Evolutionary conservation across 2,888 invertebrate genomes (phyloP).

Genomic region (Troides oblongomaculatus): DNA sequence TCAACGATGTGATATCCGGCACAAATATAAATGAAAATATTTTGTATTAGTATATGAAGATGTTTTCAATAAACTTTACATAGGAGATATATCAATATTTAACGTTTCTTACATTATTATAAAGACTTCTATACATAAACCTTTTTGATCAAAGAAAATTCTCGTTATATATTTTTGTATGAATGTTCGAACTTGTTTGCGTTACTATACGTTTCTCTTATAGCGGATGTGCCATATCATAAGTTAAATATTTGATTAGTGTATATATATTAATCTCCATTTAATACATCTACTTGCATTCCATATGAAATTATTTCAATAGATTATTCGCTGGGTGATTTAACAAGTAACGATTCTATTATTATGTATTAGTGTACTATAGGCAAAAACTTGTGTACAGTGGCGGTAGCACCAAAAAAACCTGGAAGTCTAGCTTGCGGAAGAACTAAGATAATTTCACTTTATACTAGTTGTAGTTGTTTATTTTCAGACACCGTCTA

Average conservation of each 20-base stretch:
- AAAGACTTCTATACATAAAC: not conserved
- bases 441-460: too few relatives aligned
- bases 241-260: slow-evolving; percentile 30
- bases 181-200: slow-evolving; percentile 43
- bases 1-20: not conserved
- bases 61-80: not conserved
- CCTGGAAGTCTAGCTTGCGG: too few relatives aligned
- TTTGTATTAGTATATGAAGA: not conserved
- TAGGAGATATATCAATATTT: not conserved
- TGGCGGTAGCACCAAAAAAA: too few relatives aligned
- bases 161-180: slow-evolving; percentile 61
- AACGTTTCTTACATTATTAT: not conserved
- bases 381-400: not conserved
- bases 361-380: not conserved
- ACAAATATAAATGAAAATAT: not conserved
- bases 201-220: slow-evolving; percentile 34
- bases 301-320: slow-evolving; percentile 10
- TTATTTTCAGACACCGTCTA: too few relatives aligned
- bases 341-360: not conserved
- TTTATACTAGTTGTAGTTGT: too few relatives aligned
- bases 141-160: not conserved
- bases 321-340: not conserved
- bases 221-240: slow-evolving; percentile 49
- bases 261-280: slow-evolving; percentile 21
- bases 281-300: slow-evolving; percentile 25